Base-by-base conservation (phyloP, 1,140 invertebrate genomes). In the Oncopodura yosiiana region DNA sequence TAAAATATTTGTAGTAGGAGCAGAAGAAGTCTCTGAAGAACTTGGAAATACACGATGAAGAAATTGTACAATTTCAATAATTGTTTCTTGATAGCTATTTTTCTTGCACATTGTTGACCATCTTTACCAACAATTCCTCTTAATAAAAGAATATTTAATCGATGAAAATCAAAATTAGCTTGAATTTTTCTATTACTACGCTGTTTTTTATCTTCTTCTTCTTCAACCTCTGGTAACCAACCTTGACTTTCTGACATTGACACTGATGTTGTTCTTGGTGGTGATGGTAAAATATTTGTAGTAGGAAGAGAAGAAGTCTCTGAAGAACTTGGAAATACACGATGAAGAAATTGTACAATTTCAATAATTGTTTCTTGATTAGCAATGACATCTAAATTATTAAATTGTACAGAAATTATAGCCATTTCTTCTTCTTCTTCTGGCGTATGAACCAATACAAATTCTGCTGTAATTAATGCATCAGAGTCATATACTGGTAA, bases 311-410 rank as follows among this genome's bases (percentile, higher is more conserved):
- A 30, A 49, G 46, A 27, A 32, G 50, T 21, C 57, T 65, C 43
- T 44, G 49, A n/a, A 59, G 56, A 8, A n/a, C n/a, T n/a, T 6
- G 82, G 79, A 60, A 83, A 78, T 26, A 87, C 77, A 38, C 86
- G 76, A 51, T 82, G 83, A 0, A 81, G 77, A 68, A 96, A 95
- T 21, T 86, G 85, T 41, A 94, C 77, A 27, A 96, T 70, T 69
- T 96, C 92, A 1, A 94, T 83, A 62, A 95, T 85, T 0, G 93
- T 96, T 69, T 93, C 89, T 69, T 94, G 90, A 73, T 95, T 95
- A 0, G 90, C 92, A 62, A 94, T 94, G 32, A 96, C 86, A 69
- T 95, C 91, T 48, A 96, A 74, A 70, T 87, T 94, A 66, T 94
- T 96, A 63, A 94, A 95, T 49, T 90, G 80, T 60, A 96, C 84